Evolutionary conservation across 2,797 vertebrate genomes (phyloP), one percentile per base, ranked within the genome.

Genomic region (Xiphophorus birchmanni): DNA sequence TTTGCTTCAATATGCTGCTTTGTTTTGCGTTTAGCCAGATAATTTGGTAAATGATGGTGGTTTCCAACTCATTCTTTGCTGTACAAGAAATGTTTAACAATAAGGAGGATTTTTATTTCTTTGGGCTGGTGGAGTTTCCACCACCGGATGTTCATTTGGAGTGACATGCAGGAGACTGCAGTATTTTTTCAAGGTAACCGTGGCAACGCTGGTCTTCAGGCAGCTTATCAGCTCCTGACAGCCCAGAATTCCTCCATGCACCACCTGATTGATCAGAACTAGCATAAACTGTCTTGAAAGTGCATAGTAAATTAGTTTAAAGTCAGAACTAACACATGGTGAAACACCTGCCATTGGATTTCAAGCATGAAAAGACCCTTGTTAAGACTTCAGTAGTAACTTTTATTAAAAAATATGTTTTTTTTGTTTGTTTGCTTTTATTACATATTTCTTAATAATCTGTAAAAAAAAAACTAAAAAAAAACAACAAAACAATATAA

Each of bases 51-150:
- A 26, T 79, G 58, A 74, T 78, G 5, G 52, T 1, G 9, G 56
- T 80, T 84, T 32, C 75, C 80, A 76, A 5, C n/a, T 65, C 0
- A 76, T 75, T 76, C 82, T 82, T 54, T 77, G 83, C 69, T 73
- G 74, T 48, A 84, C 23, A 73, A 67, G 73, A 79, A 9, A 80
- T 32, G 47, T 71, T 13, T 54, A 74, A 78, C 78, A 83, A 50
- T 18, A 37, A 23, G 18, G 32, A 1, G 35, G 48, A 40, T 35
- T 52, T 52, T 52, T 23, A 47, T 15, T 17, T 47, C 4, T 23
- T 56, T 15, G 35, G 21, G 40, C 50, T 56, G 40, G 21, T n/a
- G 74, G 50, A 54, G 37, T 48, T 65, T 35, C 29, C 48, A 56
- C 58, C 17, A 40, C 1, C 4, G 5, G 58, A 35, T 17, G 17